Evolutionary conservation across 1,140 invertebrate genomes (phyloP).

Genomic region (Metaphire vulgaris): DNA sequence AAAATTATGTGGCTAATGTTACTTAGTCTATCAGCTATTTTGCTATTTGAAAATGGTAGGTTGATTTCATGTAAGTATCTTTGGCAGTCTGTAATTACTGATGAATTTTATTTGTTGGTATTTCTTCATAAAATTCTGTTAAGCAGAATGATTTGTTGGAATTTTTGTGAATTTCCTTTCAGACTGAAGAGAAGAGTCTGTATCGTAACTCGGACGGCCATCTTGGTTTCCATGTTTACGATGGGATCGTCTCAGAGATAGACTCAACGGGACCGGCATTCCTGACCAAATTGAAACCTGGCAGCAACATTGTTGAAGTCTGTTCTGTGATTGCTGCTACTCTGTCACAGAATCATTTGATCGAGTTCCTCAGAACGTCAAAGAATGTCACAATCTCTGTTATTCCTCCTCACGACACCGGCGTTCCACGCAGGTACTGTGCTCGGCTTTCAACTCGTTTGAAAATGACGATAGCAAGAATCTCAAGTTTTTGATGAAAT

Average conservation of each 20-base stretch:
- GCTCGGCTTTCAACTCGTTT: constrained; percentile 31
- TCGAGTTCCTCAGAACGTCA: constrained; percentile 84
- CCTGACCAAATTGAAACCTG: constrained; percentile 79
- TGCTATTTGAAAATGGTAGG: too few species aligned
- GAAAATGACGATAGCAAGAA: too few species aligned
- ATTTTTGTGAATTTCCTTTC: too few species aligned
- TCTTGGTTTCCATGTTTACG: constrained; percentile 89
- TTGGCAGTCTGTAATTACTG: too few species aligned
- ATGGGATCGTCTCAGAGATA: constrained; percentile 89
- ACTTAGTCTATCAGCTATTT: too few species aligned
- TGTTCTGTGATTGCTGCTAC: constrained; percentile 68
- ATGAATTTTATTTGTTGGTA: too few species aligned
- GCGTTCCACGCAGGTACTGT: constrained; percentile 59
- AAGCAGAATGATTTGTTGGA: too few species aligned
- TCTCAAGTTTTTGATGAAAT: too few species aligned
- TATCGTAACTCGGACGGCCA: constrained; percentile 74
- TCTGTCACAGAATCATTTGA: constrained; percentile 84
- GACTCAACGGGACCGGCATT: constrained; percentile 79
- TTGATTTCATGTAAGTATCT: too few species aligned
- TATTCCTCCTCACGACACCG: constrained; percentile 67
- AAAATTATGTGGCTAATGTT: too few species aligned
- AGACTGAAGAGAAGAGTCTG: constrained; percentile 64
- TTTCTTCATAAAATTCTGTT: too few species aligned
- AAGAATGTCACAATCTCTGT: constrained; percentile 74
- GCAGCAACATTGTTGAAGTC: constrained; percentile 79